Evolutionary conservation across 2,888 invertebrate genomes (phyloP).

Genomic region (Sussaba pulchella): DNA sequence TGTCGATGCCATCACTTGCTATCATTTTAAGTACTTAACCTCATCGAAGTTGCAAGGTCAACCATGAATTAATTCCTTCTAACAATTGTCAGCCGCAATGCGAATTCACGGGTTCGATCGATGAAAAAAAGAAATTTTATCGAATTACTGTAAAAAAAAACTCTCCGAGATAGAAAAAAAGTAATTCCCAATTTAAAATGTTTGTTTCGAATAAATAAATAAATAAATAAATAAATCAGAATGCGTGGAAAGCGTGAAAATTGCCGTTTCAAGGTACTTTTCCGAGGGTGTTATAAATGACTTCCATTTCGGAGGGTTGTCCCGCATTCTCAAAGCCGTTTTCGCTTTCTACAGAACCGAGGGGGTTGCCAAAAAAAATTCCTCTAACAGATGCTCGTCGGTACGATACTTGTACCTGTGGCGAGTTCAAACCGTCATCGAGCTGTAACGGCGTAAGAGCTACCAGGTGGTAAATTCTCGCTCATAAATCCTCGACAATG

Average conservation of each 20-base stretch:
- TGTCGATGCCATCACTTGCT: constrained; percentile 11
- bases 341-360: constrained; percentile 20
- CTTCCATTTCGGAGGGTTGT: neutral
- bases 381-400: constrained; percentile 1
- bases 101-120: neutral
- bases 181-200: too few relatives aligned
- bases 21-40: constrained; percentile 27
- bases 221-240: too few relatives aligned
- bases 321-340: constrained; percentile 8
- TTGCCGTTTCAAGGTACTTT: neutral
- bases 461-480: constrained; percentile 12
- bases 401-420: constrained; percentile 26
- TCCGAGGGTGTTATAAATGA: neutral
- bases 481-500: constrained; percentile 28
- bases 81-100: neutral
- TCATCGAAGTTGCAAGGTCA: neutral
- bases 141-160: too few relatives aligned
- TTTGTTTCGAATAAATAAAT: too few relatives aligned
- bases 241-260: too few relatives aligned
- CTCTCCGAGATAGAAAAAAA: too few relatives aligned
- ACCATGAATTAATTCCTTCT: neutral
- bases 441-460: neutral
- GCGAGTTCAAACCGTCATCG: neutral
- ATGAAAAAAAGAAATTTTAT: too few relatives aligned
- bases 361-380: constrained; percentile 23